These are phyloP conservation scores for Sepiola atlantica DNA, from an alignment of 2,888 invertebrate species.

Conservation along the genomic window DNA sequence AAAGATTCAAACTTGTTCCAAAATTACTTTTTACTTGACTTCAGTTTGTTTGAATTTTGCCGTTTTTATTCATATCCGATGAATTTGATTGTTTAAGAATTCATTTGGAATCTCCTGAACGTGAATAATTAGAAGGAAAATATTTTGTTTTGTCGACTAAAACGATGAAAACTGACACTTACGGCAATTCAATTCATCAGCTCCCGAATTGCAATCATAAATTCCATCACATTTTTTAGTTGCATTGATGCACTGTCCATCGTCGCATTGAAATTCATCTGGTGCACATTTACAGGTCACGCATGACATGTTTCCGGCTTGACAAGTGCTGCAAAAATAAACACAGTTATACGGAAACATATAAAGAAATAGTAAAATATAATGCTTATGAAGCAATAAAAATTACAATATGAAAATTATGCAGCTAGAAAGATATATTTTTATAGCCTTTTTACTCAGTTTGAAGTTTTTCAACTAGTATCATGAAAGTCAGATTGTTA, in stretches of 20 bases:
- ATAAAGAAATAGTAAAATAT: neutral
- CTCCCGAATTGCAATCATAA: conserved; percentile 39
- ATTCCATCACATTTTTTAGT: conserved; percentile 38
- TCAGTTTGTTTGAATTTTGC: too few species aligned
- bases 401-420: neutral
- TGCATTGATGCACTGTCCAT: conserved; percentile 39
- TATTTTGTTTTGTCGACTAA: neutral
- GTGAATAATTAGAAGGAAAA: neutral
- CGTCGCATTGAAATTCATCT: neutral
- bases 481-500: neutral
- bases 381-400: neutral
- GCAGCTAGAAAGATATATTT: neutral
- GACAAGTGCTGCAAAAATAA: neutral
- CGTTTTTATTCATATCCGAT: neutral
- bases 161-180: neutral
- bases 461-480: neutral
- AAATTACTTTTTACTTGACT: neutral
- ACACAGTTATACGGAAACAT: neutral
- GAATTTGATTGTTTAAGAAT: too few species aligned
- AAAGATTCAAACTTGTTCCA: neutral
- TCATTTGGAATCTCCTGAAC: too few species aligned
- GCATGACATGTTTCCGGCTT: conserved; percentile 19
- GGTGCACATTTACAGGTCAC: neutral
- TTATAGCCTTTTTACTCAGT: neutral
- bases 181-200: neutral